Evolutionary conservation across 1,140 invertebrate genomes (phyloP).

Genomic region (Drosophila ambigua): DNA sequence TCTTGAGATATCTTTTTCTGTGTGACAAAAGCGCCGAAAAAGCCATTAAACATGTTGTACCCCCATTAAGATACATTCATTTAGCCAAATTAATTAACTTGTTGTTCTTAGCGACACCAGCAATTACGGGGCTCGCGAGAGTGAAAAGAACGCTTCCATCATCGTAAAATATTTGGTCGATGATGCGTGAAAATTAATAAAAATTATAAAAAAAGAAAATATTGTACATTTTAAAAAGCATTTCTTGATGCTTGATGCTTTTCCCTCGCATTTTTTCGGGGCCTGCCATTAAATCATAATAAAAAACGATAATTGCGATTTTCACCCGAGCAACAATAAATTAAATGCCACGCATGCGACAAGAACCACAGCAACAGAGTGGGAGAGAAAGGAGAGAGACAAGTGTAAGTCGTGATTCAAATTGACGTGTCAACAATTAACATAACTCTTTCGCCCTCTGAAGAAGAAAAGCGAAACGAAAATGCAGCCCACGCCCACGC

Average conservation of each 20-base stretch:
- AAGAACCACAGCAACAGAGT: conserved; percentile 56
- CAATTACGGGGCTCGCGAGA: conserved; percentile 60
- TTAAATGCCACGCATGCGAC: conserved; percentile 48
- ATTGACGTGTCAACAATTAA: conserved; percentile 76
- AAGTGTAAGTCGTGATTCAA: conserved; percentile 82
- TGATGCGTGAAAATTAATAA: conserved; percentile 79
- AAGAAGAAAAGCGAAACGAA: conserved; percentile 7
- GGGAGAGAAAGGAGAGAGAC: conserved; percentile 38
- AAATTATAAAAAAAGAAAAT: conserved; percentile 63
- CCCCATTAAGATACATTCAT: conserved; percentile 73
- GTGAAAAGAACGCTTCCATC: conserved; percentile 81
- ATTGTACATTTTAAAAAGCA: conserved; percentile 22
- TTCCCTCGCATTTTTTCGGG: conserved; percentile 20
- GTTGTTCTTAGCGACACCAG: conserved; percentile 73
- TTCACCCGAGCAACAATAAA: conserved; percentile 72
- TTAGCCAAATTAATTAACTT: conserved; percentile 80
- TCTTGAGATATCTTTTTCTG: conserved; percentile 31
- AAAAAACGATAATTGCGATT: conserved; percentile 80
- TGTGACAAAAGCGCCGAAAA: conserved; percentile 68
- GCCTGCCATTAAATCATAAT: conserved; percentile 75
- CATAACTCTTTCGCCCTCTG: conserved; percentile 58
- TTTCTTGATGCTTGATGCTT: conserved; percentile 31
- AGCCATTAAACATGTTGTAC: conserved; percentile 77
- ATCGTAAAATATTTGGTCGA: conserved; percentile 76
- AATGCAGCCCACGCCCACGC: conserved; percentile 51